phyloP scores from a whole-genome alignment of 2,113 vertebrate species.

The Ptilorrhoa leucosticta region DNA sequence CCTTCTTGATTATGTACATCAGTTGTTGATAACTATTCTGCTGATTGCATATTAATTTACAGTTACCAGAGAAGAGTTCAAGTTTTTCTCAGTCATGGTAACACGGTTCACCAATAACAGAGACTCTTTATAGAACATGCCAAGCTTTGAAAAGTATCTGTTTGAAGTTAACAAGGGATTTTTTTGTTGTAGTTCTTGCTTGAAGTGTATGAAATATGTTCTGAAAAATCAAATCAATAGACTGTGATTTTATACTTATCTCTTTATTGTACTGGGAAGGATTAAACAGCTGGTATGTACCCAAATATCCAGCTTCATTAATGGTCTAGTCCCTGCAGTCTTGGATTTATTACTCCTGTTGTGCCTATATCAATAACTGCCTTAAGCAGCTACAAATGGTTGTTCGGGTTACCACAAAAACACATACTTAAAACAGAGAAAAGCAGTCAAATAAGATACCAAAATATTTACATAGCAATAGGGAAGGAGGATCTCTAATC shows the following conservation, averaged over 20 bases:
- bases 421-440: background rate
- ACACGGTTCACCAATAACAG: background rate
- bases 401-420: background rate
- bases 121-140: background rate
- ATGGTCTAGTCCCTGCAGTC: background rate
- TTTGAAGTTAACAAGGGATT: background rate
- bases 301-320: background rate
- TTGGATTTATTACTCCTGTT: background rate
- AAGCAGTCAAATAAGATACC: background rate
- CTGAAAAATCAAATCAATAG: conserved; percentile 12
- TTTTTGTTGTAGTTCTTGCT: background rate
- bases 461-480: conserved; percentile 2
- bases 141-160: conserved; percentile 22
- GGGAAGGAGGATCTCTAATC: background rate
- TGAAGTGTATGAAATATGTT: background rate
- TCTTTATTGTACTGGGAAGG: background rate
- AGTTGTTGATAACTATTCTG: background rate
- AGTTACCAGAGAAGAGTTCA: background rate
- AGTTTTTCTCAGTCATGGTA: background rate
- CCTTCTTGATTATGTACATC: background rate
- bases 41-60: background rate
- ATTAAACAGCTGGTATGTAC: background rate
- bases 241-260: background rate
- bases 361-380: background rate
- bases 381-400: background rate